Percentiles rank a stretch among this genome's conserved stretches.
These are phyloP conservation scores for Yponomeuta evonymella DNA, from an alignment of 2,888 invertebrate species.

Conservation along the genomic window DNA sequence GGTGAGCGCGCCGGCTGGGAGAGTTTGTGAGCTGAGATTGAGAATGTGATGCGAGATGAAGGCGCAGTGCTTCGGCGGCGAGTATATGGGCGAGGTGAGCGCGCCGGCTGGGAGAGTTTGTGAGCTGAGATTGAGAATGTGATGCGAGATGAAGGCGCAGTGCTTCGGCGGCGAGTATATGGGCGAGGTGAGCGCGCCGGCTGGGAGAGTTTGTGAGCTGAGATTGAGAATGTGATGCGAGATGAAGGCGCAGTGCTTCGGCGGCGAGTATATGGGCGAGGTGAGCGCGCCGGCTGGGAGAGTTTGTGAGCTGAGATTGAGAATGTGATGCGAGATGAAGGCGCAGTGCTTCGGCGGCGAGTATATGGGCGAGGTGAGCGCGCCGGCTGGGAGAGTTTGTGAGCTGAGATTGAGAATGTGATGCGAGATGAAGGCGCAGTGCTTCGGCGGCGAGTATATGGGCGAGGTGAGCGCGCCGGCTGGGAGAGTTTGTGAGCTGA, in stretches of 20 bases:
- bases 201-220: too few relatives aligned
- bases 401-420: too few relatives aligned
- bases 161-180: constrained; percentile 99
- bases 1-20: constrained; percentile 72
- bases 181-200: constrained; percentile 81
- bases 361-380: too few relatives aligned
- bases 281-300: constrained; percentile 48
- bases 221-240: constrained; percentile 60
- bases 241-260: constrained; percentile 98
- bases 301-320: not conserved
- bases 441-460: too few relatives aligned
- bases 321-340: not conserved
- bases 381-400: too few relatives aligned
- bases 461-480: too few relatives aligned
- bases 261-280: constrained; percentile 98
- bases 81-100: constrained; percentile 90
- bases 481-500: too few relatives aligned
- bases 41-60: constrained; percentile 83
- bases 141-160: constrained; percentile 87
- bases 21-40: too few relatives aligned
- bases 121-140: constrained; percentile 61
- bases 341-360: too few relatives aligned
- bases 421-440: too few relatives aligned
- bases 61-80: constrained; percentile 97
- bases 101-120: too few relatives aligned